Base-by-base conservation (phyloP, 1,140 invertebrate genomes). In the Drosophila repleta region DNA sequence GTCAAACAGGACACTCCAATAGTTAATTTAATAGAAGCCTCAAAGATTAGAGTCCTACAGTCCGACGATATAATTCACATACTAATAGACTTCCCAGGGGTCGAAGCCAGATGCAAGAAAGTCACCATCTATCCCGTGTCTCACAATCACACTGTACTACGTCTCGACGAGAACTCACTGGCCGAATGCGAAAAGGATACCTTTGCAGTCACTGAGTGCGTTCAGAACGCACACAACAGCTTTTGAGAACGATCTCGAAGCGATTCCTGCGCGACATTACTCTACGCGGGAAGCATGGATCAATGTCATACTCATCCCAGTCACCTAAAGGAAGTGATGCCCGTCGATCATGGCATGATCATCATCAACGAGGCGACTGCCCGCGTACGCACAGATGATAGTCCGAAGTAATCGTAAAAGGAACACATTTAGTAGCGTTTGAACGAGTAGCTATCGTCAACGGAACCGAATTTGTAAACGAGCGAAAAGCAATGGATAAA, bases 241-340 rank as follows among this genome's bases (percentile, higher is more conserved):
- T 72, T 72, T 39, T 72, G 69, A 24, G 52, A 58, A 21, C 32
- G 58, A 24, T 46, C 55, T 24, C 55, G 52, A n/a, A 37, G 55
- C 11, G 43, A 62, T 29, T 60, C 72, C 37, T 75, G 55, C 32
- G 72, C 55, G 15, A 53, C 32, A 11, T 61, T 53, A 37, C 53
- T 75, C 18, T 55, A 75, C 35, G 39, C 61, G 48, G 72, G 60
- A 57, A 48, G 45, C 52, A 46, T 10, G 26, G 70, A 43, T n/a
- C 52, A 68, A 15, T 74, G 72, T 29, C 66, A 26, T 15, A 69
- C 65, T 35, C 46, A 57, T 29, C 56, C 58, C 29, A 39, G n/a
- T 39, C 37, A 39, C 37, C 37, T 39, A 17, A 39, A 39, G 2
- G 37, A 39, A 39, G 6, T 39, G 15, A 39, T 39, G 37, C n/a